phyloP scores from a whole-genome alignment of 2,113 vertebrate species.

The Diadophis punctatus region DNA sequence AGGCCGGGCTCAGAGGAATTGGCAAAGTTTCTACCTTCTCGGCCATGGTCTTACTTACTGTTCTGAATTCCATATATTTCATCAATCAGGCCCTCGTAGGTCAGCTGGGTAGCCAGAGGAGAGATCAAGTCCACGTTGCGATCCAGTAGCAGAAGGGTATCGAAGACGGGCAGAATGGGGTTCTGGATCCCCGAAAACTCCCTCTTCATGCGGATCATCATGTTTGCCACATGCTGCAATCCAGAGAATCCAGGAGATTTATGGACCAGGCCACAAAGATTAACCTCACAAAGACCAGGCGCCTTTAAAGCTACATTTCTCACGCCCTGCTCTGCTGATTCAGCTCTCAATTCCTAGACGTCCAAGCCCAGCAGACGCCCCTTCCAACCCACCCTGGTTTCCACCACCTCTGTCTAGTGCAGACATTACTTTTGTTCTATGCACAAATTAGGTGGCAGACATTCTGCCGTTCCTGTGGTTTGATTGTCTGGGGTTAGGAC shows the following conservation, averaged over 20 bases:
- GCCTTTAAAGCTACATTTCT: not conserved
- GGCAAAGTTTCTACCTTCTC: not conserved
- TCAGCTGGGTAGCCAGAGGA: slow-evolving; percentile 90
- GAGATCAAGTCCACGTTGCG: slow-evolving; percentile 92
- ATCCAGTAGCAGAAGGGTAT: slow-evolving; percentile 89
- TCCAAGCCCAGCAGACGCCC: not conserved
- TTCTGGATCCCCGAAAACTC: slow-evolving; percentile 93
- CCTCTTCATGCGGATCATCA: slow-evolving; percentile 98
- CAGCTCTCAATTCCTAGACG: too few relatives aligned
- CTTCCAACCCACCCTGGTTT: not conserved
- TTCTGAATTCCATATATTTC: slow-evolving; percentile 96
- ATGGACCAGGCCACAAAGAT: fast-evolving
- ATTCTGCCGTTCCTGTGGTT: not conserved
- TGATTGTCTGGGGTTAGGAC: not conserved
- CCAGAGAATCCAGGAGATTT: not conserved
- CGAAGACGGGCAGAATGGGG: slow-evolving; percentile 89
- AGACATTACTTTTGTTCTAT: not conserved
- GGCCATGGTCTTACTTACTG: slow-evolving; percentile 68
- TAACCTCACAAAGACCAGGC: not conserved
- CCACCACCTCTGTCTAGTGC: not conserved
- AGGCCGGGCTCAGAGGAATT: not conserved
- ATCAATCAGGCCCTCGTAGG: slow-evolving; percentile 95
- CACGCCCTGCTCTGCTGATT: not conserved
- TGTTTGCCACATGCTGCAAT: slow-evolving; percentile 92
- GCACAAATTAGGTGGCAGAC: not conserved